A percentile compares a stretch with the other conserved stretches of the same genome.
These are phyloP conservation scores for Phoeniculus purpureus DNA, from an alignment of 2,797 vertebrate genomes.

Conservation along the genomic window DNA sequence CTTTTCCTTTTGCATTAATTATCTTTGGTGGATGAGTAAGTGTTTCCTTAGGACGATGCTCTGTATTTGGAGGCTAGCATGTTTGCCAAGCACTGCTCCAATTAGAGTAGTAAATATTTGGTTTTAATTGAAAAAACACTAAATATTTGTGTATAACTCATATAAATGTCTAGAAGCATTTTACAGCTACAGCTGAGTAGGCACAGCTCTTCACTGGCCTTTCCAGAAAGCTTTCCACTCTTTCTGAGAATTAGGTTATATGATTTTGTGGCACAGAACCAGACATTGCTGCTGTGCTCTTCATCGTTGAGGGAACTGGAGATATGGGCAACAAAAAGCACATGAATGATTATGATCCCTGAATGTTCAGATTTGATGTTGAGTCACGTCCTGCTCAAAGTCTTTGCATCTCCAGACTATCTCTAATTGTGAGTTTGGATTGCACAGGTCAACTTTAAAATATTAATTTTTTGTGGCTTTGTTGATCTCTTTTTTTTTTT, in stretches of 20 bases:
- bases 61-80: background rate
- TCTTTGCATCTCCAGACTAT: background rate
- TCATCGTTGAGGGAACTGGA: background rate
- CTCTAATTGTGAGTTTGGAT: background rate
- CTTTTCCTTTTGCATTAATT: background rate
- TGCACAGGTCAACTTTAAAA: background rate
- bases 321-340: background rate
- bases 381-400: background rate
- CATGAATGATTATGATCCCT: background rate
- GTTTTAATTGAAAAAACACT: slow-evolving; percentile 23
- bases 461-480: background rate
- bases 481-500: background rate
- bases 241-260: background rate
- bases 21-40: background rate
- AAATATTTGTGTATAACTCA: slow-evolving; percentile 37
- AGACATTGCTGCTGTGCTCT: background rate
- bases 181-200: background rate
- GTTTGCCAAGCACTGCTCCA: slow-evolving; percentile 14
- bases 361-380: background rate
- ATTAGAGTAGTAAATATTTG: slow-evolving; percentile 55
- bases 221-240: background rate
- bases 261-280: background rate
- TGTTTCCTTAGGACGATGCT: slow-evolving; percentile 39
- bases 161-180: slow-evolving; percentile 4
- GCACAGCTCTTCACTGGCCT: background rate